Conservation (phyloP, 2,888 invertebrate species). For the Watsonalla binaria region DNA sequence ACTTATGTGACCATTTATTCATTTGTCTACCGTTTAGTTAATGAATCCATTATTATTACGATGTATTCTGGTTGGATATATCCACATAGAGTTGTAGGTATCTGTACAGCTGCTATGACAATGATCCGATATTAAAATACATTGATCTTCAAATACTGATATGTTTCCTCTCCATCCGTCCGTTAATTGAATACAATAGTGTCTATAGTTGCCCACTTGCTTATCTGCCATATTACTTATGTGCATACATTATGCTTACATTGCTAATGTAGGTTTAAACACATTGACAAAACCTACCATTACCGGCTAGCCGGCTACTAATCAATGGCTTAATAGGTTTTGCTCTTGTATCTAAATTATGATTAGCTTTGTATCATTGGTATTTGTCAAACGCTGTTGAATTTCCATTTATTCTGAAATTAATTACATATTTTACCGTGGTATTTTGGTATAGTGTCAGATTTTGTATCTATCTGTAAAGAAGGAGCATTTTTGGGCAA, state of each 20-base stretch:
- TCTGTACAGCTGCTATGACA: no score
- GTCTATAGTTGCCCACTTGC: conserved; percentile 17
- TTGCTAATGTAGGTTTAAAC: conserved; percentile 10
- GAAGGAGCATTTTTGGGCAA: no score
- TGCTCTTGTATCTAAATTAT: background rate
- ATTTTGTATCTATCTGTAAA: no score
- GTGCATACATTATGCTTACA: conserved; percentile 26
- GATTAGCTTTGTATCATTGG: background rate
- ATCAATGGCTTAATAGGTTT: background rate
- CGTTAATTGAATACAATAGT: conserved; percentile 46
- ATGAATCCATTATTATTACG: no score
- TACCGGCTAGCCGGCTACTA: background rate
- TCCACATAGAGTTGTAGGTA: no score
- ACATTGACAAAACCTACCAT: background rate
- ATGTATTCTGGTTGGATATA: no score
- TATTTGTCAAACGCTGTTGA: no score
- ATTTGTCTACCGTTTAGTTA: no score
- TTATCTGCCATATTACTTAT: conserved; percentile 26
- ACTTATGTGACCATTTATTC: no score
- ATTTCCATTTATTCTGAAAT: no score
- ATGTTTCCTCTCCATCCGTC: conserved; percentile 33
- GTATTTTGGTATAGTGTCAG: no score
- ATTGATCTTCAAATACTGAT: conserved; percentile 26
- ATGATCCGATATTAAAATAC: conserved; percentile 32
- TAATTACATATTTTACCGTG: no score